phyloP scores from a whole-genome alignment of 2,888 invertebrate genomes.

The Rhodophaea formosa region DNA sequence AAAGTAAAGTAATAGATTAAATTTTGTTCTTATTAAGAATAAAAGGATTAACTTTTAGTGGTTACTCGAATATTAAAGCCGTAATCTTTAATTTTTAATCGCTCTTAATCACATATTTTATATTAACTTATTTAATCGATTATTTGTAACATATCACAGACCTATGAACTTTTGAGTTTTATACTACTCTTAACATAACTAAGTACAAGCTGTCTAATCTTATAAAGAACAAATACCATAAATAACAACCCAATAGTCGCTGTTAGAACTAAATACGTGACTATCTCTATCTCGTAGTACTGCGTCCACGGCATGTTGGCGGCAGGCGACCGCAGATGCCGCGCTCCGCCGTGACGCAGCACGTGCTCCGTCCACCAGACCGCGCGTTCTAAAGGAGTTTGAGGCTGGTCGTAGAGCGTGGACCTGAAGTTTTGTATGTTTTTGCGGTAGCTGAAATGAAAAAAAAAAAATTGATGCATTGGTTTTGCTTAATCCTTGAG shows the following conservation, averaged over 20 bases:
- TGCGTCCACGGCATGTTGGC: conserved; percentile 27
- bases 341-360: conserved; percentile 52
- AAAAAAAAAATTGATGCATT: background rate
- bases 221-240: background rate
- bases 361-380: conserved; percentile 66
- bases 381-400: conserved; percentile 40
- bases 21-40: too few relatives aligned
- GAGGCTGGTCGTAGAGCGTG: conserved; percentile 15
- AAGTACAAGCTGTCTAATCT: background rate
- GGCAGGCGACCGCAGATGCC: conserved; percentile 48
- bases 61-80: too few relatives aligned
- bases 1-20: too few relatives aligned
- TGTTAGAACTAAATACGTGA: conserved; percentile 13
- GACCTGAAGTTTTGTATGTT: conserved; percentile 16
- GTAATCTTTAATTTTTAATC: too few relatives aligned
- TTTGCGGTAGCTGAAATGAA: conserved; percentile 19
- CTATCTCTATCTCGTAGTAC: conserved; percentile 18
- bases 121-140: too few relatives aligned
- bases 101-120: too few relatives aligned
- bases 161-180: background rate
- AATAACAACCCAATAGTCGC: background rate
- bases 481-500: background rate
- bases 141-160: too few relatives aligned
- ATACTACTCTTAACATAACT: background rate
- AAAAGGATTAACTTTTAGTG: too few relatives aligned